Evolutionary conservation across 2,797 vertebrate genomes (phyloP).

Genomic region (Acipenser oxyrinchus): DNA sequence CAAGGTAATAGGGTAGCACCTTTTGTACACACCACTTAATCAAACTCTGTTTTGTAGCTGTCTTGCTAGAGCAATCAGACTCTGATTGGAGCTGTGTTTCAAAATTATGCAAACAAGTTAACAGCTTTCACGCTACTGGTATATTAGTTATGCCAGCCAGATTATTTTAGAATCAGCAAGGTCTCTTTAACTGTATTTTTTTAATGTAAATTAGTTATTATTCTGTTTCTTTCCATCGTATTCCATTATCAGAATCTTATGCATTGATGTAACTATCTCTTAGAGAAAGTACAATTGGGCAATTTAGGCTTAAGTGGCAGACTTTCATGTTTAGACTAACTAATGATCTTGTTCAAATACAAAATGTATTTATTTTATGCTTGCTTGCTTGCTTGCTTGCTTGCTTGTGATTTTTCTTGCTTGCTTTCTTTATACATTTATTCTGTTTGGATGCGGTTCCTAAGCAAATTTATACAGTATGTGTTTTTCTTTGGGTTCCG

Average conservation of each 20-base stretch:
- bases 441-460: too few relatives aligned
- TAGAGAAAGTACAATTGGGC: too few relatives aligned
- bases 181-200: not conserved
- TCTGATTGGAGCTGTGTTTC: not conserved
- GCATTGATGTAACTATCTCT: too few relatives aligned
- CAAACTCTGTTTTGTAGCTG: not conserved
- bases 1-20: not conserved
- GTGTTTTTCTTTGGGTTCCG: not conserved
- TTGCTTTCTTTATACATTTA: too few relatives aligned
- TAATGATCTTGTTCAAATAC: too few relatives aligned
- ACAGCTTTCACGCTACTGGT: not conserved
- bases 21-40: not conserved
- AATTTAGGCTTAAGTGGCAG: too few relatives aligned
- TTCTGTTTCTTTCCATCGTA: too few relatives aligned
- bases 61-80: not conserved
- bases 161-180: not conserved
- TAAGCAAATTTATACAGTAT: not conserved
- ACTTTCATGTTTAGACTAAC: too few relatives aligned
- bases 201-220: not conserved
- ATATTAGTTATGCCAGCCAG: not conserved
- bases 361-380: too few relatives aligned
- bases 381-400: too few relatives aligned
- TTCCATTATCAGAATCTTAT: too few relatives aligned
- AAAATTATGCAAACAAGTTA: slow-evolving; percentile 1
- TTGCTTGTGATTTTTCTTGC: too few relatives aligned